These are phyloP conservation scores for Harpegnathos saltator DNA, from an alignment of 1,140 invertebrate genomes.

Conservation along the genomic window DNA sequence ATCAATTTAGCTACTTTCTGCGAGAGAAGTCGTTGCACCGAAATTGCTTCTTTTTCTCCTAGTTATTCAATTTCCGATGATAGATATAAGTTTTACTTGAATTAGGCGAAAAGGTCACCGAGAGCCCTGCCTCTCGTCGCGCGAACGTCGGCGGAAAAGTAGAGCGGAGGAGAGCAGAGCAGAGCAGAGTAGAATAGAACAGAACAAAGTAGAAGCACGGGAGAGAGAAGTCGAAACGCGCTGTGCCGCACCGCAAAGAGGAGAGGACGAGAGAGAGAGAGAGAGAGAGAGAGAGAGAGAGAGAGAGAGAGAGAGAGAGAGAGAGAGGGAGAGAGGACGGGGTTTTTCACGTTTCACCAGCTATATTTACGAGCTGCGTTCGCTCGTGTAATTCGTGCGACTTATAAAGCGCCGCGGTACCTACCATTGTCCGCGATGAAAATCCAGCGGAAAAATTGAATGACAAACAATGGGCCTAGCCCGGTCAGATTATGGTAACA, in stretches of 20 bases:
- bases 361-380: conserved; percentile 78
- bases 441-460: conserved; percentile 76
- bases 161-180: no score
- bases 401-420: conserved; percentile 64
- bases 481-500: conserved; percentile 76
- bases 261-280: no score
- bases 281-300: no score
- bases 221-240: not conserved
- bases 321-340: conserved; percentile 17
- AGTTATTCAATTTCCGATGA: conserved; percentile 9
- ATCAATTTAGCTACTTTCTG: conserved; percentile 28
- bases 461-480: conserved; percentile 76
- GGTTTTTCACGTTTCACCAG: conserved; percentile 75
- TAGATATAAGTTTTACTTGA: conserved; percentile 11
- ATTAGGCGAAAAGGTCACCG: not conserved
- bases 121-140: not conserved
- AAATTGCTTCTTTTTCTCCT: conserved; percentile 8
- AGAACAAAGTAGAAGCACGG: not conserved
- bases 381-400: conserved; percentile 70
- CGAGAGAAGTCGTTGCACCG: not conserved
- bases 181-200: no score
- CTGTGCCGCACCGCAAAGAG: conserved; percentile 10
- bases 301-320: no score
- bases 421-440: conserved; percentile 71
- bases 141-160: not conserved